Evolutionary conservation across 30 jellyfish, hydroid and myxozoan genomes (phyloP).

Genomic region (Sanderia malayensis): DNA sequence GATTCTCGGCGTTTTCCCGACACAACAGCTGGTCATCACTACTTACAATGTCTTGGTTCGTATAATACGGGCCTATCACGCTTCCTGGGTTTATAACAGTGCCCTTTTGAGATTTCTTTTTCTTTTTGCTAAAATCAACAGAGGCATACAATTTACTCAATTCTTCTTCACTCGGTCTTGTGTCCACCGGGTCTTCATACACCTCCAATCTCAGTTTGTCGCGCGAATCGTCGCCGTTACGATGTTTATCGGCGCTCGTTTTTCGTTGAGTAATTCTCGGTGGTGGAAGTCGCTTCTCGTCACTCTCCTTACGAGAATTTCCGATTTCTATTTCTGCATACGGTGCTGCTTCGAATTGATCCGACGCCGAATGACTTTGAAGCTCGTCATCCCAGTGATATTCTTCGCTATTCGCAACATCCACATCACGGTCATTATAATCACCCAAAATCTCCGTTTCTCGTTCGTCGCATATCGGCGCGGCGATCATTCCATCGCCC

Average conservation of each 20-base stretch:
- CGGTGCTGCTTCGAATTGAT: background rate
- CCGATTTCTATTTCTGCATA: background rate
- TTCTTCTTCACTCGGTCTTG: constrained; percentile 21
- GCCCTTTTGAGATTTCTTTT: constrained; percentile 11
- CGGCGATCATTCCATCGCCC: constrained; percentile 59
- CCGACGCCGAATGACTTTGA: background rate
- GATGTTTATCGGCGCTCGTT: background rate
- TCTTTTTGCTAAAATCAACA: constrained; percentile 45
- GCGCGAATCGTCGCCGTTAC: background rate
- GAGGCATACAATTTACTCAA: constrained; percentile 31
- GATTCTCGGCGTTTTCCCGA: background rate
- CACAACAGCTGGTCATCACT: background rate
- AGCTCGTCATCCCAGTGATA: constrained; percentile 56
- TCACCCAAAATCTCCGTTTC: background rate
- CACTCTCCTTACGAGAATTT: background rate
- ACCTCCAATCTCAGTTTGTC: constrained; percentile 3
- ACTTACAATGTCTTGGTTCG: background rate
- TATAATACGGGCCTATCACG: background rate
- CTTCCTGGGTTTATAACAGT: background rate
- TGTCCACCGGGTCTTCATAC: constrained; percentile 49
- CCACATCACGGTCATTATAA: too few relatives aligned
- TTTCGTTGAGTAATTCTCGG: background rate
- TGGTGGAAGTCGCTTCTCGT: constrained; percentile 28
- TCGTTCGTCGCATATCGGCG: constrained; percentile 36
- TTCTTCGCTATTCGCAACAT: constrained; percentile 12